Base-by-base conservation (phyloP, 2,113 vertebrate species). In the Chiloscyllium plagiosum region DNA sequence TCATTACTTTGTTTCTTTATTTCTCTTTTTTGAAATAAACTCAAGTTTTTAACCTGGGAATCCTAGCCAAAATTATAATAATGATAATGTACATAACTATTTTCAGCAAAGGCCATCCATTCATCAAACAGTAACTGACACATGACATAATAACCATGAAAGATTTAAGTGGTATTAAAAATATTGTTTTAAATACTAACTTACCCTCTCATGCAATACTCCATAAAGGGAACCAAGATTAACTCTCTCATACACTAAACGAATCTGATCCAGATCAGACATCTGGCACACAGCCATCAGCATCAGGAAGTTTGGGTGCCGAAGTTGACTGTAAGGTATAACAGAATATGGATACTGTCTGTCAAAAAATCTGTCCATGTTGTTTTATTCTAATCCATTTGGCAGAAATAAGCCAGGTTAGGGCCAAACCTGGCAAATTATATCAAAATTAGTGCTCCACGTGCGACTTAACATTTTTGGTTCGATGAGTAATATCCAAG, bases 201-300 rank as follows among this genome's bases (percentile, higher is more conserved):
- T 97, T 97, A 98, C 98, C 97, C 96, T 97, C 96, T 98, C 97
- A 4, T 98, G 98, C 12, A 98, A 97, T 87, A 98, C 97, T 96
- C 97, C 96, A 96, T 98, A 97, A 19, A 98, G 96, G 0, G 97
- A 97, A 96, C 98, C 98, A 0, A 98, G 94, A 0, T 97, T 96
- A 95, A 98, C 96, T 26, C 97, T 97, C 90, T 98, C 98, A 8
- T 97, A 98, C 0, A 98, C 97, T 0, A 98, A 95, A 0, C 97
- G 97, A 5, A 97, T 98, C 96, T 96, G 98, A 96, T 97, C 96
- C 96, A 98, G 96, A 96, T 98, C 97, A 66, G 94, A 96, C 69
- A 97, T 97, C 95, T 98, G 96, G 96, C 97, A 98, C 0, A 98
- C 97, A 4, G 97, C 97, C 97, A 98, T 97, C 96, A 98, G 0